Evolutionary conservation across 2,888 invertebrate genomes (phyloP).

Genomic region (Xanthostigma xanthostigma): DNA sequence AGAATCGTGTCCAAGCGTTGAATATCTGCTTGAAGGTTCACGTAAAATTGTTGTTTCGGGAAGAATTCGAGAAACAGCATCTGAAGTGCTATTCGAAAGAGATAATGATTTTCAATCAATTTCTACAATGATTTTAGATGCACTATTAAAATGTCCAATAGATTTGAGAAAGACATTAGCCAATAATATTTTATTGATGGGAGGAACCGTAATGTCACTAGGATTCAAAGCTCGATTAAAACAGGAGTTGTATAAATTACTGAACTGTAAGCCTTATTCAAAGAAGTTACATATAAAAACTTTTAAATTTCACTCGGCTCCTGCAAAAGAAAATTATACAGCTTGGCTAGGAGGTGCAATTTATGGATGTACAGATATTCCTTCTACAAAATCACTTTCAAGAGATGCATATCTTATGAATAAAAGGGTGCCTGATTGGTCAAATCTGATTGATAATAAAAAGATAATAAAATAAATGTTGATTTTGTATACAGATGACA

Average conservation of each 20-base stretch:
- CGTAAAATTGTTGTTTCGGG: slow-evolving; percentile 50
- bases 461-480: too few species aligned
- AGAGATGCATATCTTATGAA: slow-evolving; percentile 59
- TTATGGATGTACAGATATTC: slow-evolving; percentile 60
- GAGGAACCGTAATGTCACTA: slow-evolving; percentile 70
- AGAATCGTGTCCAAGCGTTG: slow-evolving; percentile 41
- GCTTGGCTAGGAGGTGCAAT: slow-evolving; percentile 81
- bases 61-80: slow-evolving; percentile 60
- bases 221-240: slow-evolving; percentile 72
- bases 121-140: slow-evolving; percentile 71
- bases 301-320: slow-evolving; percentile 69
- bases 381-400: slow-evolving; percentile 51
- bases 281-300: slow-evolving; percentile 41
- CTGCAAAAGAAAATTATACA: slow-evolving; percentile 65
- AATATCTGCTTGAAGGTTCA: slow-evolving; percentile 50
- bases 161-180: slow-evolving; percentile 66
- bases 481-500: too few species aligned
- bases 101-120: slow-evolving; percentile 72
- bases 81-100: slow-evolving; percentile 72
- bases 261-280: slow-evolving; percentile 45
- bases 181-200: slow-evolving; percentile 72
- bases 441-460: slow-evolving; percentile 43
- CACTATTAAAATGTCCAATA: slow-evolving; percentile 66
- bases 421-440: slow-evolving; percentile 71
- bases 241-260: slow-evolving; percentile 54